phyloP scores from a whole-genome alignment of 1,140 invertebrate genomes.

The Drosophila yakuba region DNA sequence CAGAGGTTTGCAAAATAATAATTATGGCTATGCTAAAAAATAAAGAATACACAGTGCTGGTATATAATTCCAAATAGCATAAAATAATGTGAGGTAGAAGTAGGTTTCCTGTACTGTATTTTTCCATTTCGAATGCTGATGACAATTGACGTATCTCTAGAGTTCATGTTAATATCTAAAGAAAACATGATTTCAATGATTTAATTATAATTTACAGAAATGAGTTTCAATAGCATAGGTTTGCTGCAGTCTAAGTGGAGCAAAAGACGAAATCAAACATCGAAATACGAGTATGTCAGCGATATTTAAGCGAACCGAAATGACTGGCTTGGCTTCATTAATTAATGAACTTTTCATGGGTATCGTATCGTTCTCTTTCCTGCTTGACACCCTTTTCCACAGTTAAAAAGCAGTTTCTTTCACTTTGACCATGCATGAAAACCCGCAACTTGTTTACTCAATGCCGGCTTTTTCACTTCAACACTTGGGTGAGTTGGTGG shows the following conservation, averaged over 20 bases:
- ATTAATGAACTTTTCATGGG: conserved; percentile 39
- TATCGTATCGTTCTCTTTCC: not conserved
- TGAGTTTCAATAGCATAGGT: too few species aligned
- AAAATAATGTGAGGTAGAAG: not conserved
- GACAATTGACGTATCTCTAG: not conserved
- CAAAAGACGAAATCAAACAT: not conserved
- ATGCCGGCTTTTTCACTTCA: conserved; percentile 45
- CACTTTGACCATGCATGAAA: conserved; percentile 44
- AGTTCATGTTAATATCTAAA: too few species aligned
- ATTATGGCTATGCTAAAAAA: conserved; percentile 1
- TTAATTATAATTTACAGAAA: not conserved
- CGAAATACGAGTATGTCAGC: not conserved
- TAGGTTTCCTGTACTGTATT: too few species aligned
- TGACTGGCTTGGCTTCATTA: conserved; percentile 33
- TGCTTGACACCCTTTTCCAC: conserved; percentile 24
- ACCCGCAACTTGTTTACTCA: conserved; percentile 60
- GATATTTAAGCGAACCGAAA: conserved; percentile 6
- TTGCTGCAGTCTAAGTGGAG: not conserved
- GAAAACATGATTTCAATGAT: too few species aligned
- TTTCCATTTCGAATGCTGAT: too few species aligned
- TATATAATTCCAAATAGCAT: not conserved
- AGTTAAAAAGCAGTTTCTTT: conserved; percentile 45
- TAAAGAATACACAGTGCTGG: not conserved
- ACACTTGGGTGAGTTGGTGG: conserved; percentile 36
- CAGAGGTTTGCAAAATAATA: conserved; percentile 13